Base-by-base conservation (phyloP, 2,113 vertebrate genomes). In the Peromyscus polionotus region DNA sequence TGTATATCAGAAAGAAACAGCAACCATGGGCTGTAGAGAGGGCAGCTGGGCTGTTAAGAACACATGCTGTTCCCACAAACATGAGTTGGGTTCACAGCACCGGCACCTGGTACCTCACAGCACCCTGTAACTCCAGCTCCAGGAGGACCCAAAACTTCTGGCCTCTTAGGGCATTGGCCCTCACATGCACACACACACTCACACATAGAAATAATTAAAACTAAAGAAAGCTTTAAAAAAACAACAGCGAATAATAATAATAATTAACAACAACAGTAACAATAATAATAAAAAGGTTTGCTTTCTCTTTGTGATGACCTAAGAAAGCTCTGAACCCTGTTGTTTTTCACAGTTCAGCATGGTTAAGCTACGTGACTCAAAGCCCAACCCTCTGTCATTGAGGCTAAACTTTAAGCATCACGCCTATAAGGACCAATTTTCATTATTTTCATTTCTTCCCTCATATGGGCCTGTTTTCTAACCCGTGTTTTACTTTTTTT, bases 391-490 rank as follows among this genome's bases (percentile, higher is more conserved):
- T 92, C 19, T 88, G 70, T 68, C 39, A 28, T n/a, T n/a, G 75
- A 93, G 59, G 24, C 63, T 83, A 36, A 26, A 54, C 72, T 85
- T 70, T 96, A 87, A 70, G 22, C 31, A 94, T 63, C 73, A 83
- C 1, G 33, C 20, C 24, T 39, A 1, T 61, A 12, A 86, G 61
- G 72, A 17, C 20, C 73, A 68, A 42, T 88, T 81, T 93, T 86
- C 87, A 63, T 1, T 70, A 42, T 80, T 91, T 86, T 90, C 81
- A 83, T 88, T 93, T 65, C 51, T 95, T 89, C 24, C 77, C 77
- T 96, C 65, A 63, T 85, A 77, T 81, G 70, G 72, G 13, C 26
- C 48, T 79, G 10, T 93, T 96, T 96, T 92, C 65, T 61, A 94
- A 88, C 12, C 5, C 51, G 14, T 13, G 24, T 73, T 96, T 90